phyloP scores from a whole-genome alignment of 2,888 invertebrate genomes.

The Carcina quercana region DNA sequence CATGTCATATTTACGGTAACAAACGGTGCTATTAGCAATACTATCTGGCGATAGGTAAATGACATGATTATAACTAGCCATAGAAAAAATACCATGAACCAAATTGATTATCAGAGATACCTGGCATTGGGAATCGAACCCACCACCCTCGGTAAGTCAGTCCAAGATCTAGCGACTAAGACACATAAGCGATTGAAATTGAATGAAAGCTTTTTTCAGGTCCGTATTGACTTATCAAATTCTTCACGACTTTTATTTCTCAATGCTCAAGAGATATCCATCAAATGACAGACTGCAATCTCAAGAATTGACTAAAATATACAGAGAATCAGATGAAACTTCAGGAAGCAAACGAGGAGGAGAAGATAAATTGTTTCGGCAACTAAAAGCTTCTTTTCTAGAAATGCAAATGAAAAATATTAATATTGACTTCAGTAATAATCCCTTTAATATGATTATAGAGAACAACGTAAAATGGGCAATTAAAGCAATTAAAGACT shows the following conservation, averaged over 20 bases:
- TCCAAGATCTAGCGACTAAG: too few relatives aligned
- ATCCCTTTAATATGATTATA: conserved; percentile 55
- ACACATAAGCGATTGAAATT: too few relatives aligned
- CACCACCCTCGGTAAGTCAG: too few relatives aligned
- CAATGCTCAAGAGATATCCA: conserved; percentile 53
- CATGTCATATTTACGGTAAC: too few relatives aligned
- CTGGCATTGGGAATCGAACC: too few relatives aligned
- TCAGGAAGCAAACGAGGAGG: conserved; percentile 42
- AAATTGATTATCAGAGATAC: too few relatives aligned
- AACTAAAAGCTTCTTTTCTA: conserved; percentile 44
- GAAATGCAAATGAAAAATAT: conserved; percentile 52
- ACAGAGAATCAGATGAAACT: conserved; percentile 42
- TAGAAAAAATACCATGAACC: too few relatives aligned
- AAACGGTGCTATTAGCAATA: too few relatives aligned
- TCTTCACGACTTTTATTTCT: conserved; percentile 59
- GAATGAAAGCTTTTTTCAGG: conserved; percentile 51
- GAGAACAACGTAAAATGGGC: conserved; percentile 59
- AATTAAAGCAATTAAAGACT: conserved; percentile 46
- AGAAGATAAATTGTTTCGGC: conserved; percentile 54
- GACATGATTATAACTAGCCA: too few relatives aligned
- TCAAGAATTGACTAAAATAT: conserved; percentile 54
- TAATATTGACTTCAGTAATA: conserved; percentile 51
- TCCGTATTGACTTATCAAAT: conserved; percentile 54
- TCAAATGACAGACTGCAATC: conserved; percentile 44
- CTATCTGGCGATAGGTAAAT: too few relatives aligned